Evolutionary conservation across 2,888 invertebrate genomes (phyloP).

Genomic region (Crioceris asparagi): DNA sequence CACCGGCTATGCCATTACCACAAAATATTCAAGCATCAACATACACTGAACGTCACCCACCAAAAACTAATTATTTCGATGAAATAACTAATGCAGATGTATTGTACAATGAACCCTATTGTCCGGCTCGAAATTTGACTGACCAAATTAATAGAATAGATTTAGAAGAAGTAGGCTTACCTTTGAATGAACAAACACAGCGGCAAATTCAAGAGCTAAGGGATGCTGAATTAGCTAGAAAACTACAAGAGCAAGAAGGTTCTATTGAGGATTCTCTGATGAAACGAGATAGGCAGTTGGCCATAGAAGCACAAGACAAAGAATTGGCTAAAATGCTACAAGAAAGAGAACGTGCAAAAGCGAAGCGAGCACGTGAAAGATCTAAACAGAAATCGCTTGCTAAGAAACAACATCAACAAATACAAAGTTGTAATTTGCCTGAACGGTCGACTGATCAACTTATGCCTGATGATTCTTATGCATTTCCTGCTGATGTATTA

Average conservation of each 20-base stretch:
- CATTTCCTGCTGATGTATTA: conserved; percentile 45
- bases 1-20: conserved; percentile 34
- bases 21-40: conserved; percentile 12
- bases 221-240: conserved; percentile 64
- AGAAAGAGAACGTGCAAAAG: conserved; percentile 61
- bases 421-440: conserved; percentile 10
- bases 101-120: conserved; percentile 33
- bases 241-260: conserved; percentile 66
- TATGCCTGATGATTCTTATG: conserved; percentile 40
- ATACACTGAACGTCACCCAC: conserved; percentile 26
- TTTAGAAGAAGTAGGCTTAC: conserved; percentile 39
- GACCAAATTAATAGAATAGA: conserved; percentile 32
- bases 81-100: conserved; percentile 21
- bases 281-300: conserved; percentile 38
- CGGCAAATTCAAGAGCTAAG: conserved; percentile 56
- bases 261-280: conserved; percentile 46
- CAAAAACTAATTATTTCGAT: conserved; percentile 9
- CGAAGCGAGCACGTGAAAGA: conserved; percentile 57
- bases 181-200: conserved; percentile 44
- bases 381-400: conserved; percentile 51
- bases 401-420: conserved; percentile 37
- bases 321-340: conserved; percentile 67
- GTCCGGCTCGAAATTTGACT: conserved; percentile 15
- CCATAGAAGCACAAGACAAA: conserved; percentile 71
- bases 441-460: conserved; percentile 27